Conservation (phyloP, 2,888 invertebrate species). For the Agrotis ipsilon region DNA sequence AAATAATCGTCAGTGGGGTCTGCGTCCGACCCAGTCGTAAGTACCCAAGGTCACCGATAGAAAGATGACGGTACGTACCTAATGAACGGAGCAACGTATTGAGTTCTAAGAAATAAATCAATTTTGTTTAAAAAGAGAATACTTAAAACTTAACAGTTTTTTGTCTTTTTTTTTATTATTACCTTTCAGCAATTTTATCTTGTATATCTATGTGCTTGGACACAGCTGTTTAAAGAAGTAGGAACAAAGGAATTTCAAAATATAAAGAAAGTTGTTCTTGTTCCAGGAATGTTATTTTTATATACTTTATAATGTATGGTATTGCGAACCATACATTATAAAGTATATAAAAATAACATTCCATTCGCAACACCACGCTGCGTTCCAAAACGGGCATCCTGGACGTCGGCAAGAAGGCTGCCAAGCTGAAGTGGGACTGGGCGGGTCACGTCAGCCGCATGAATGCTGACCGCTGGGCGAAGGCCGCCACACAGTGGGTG, state of each 20-base stretch:
- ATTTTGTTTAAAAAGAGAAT: conserved; percentile 1
- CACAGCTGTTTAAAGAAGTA: neutral
- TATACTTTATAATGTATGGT: no score
- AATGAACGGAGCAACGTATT: conserved; percentile 8
- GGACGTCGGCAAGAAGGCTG: no score
- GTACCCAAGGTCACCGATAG: conserved; percentile 17
- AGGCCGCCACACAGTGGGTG: no score
- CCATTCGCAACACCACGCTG: no score
- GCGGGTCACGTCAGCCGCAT: no score
- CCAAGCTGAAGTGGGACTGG: no score
- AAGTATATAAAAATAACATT: no score
- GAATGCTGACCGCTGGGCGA: no score
- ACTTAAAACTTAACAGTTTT: neutral
- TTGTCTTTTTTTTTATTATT: neutral
- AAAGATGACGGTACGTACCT: conserved; percentile 21
- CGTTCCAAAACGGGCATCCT: no score
- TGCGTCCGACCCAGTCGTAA: conserved; percentile 9
- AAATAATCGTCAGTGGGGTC: conserved; percentile 19
- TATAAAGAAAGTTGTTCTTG: neutral
- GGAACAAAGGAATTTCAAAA: conserved; percentile 2
- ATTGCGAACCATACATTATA: no score
- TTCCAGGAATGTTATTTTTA: no score
- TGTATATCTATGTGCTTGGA: no score
- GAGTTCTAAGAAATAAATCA: conserved; percentile 2
- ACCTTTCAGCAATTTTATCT: neutral